phyloP scores from a whole-genome alignment of 2,797 vertebrate species.

The Nyctalus aviator region DNA sequence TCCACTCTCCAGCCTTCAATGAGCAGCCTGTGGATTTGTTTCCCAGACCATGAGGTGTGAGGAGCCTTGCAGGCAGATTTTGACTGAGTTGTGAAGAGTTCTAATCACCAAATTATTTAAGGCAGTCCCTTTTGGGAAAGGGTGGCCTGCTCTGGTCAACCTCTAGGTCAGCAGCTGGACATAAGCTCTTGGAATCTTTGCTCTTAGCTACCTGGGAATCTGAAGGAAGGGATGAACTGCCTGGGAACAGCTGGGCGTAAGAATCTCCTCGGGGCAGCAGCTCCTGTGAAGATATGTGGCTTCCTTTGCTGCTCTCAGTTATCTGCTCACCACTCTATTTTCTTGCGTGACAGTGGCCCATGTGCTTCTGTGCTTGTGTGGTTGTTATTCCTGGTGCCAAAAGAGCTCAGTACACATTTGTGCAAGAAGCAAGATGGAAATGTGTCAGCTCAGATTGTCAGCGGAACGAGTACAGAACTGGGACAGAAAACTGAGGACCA shows the following conservation, averaged over 20 bases:
- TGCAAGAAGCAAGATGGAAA: not conserved
- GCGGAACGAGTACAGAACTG: not conserved
- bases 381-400: not conserved
- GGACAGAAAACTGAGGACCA: not conserved
- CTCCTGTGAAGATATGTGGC: accelerated
- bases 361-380: too few species aligned
- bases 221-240: accelerated
- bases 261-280: not conserved
- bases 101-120: not conserved
- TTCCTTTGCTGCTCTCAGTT: too few species aligned
- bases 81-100: not conserved
- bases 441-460: not conserved
- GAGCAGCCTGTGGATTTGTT: not conserved
- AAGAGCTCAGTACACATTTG: not conserved
- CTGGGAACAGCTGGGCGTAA: too few species aligned
- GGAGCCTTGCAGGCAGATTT: too few species aligned
- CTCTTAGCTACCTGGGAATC: not conserved
- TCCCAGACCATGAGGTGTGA: not conserved
- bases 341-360: not conserved
- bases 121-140: not conserved
- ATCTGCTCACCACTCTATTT: accelerated
- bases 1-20: not conserved
- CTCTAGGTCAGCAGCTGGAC: not conserved
- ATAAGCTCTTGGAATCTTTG: not conserved
- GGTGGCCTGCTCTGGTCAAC: not conserved